phyloP scores from a whole-genome alignment of 1,140 invertebrate species.

The Danaus melanippus region DNA sequence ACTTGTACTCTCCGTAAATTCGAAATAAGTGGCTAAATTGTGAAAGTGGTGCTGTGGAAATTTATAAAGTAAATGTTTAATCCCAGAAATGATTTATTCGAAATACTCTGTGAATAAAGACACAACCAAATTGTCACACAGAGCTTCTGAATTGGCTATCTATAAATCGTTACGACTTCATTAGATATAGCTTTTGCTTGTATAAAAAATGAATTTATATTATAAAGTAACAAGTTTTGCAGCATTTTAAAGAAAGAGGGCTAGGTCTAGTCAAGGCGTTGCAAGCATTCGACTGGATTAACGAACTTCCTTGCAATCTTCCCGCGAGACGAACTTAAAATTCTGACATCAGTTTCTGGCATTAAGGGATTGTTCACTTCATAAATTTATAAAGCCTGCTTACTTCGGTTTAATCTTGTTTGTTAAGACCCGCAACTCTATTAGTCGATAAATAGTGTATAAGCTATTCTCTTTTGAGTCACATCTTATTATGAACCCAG shows the following conservation, averaged over 20 bases:
- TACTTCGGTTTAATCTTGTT: conserved; percentile 56
- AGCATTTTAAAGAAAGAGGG: conserved; percentile 28
- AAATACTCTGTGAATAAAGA: conserved; percentile 18
- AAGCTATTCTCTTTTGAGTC: conserved; percentile 59
- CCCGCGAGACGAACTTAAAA: conserved; percentile 59
- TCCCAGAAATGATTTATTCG: conserved; percentile 23
- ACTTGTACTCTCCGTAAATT: conserved; percentile 19
- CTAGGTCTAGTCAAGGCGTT: conserved; percentile 26
- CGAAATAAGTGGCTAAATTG: conserved; percentile 23
- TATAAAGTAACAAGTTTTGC: conserved; percentile 23
- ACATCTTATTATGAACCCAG: conserved; percentile 39
- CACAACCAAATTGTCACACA: conserved; percentile 21
- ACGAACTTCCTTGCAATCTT: conserved; percentile 54
- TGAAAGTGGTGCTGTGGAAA: conserved; percentile 24
- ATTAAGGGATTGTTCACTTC: conserved; percentile 53
- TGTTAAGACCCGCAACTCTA: conserved; percentile 57
- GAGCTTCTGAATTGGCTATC: conserved; percentile 19
- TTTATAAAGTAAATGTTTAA: conserved; percentile 28
- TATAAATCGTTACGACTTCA: conserved; percentile 22
- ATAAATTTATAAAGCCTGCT: conserved; percentile 60
- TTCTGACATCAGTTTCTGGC: conserved; percentile 62
- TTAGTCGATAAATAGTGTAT: conserved; percentile 56
- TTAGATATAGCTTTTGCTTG: conserved; percentile 8
- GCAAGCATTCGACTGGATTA: conserved; percentile 51
- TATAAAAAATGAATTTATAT: conserved; percentile 28